Conservation (phyloP, 2,888 invertebrate species). For the Caenorhabditis sulstoni region DNA sequence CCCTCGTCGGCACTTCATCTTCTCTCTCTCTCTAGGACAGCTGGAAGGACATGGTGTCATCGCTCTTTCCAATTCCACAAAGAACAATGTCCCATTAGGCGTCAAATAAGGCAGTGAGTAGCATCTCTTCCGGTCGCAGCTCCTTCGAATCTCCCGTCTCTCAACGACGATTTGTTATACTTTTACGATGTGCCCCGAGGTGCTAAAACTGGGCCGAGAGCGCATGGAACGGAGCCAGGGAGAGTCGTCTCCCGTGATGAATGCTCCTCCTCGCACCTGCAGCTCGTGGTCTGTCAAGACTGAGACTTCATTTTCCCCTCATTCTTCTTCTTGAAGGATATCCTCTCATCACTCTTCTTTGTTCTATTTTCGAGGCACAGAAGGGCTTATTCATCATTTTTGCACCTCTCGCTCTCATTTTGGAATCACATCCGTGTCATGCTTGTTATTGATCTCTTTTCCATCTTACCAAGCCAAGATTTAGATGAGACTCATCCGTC, state of each 20-base stretch:
- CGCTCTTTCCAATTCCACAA: slow-evolving; percentile 7
- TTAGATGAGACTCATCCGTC: slow-evolving; percentile 58
- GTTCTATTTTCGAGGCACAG: not conserved
- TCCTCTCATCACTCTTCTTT: not conserved
- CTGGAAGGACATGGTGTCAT: slow-evolving; percentile 1
- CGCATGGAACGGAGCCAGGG: slow-evolving; percentile 25
- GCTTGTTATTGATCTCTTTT: slow-evolving; percentile 42
- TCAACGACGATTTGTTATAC: slow-evolving; percentile 32
- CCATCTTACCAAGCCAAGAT: slow-evolving; percentile 43
- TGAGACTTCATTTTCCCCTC: not conserved
- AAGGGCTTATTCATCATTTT: slow-evolving; percentile 22
- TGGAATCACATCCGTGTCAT: slow-evolving; percentile 20
- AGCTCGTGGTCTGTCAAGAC: not conserved
- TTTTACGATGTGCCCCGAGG: slow-evolving; percentile 28
- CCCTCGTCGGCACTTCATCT: slow-evolving; percentile 27
- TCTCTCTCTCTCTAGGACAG: not conserved
- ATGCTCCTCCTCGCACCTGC: slow-evolving; percentile 38
- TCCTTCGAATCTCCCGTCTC: slow-evolving; percentile 24
- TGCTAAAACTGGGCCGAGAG: slow-evolving; percentile 5
- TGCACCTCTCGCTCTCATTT: slow-evolving; percentile 14
- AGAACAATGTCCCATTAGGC: slow-evolving; percentile 39
- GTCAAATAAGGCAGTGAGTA: slow-evolving; percentile 19
- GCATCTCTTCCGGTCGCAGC: slow-evolving; percentile 17
- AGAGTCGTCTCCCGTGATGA: slow-evolving; percentile 38
- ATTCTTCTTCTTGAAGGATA: slow-evolving; percentile 4